These are phyloP conservation scores for Ceramica pisi DNA, from an alignment of 2,888 invertebrate species.

Conservation along the genomic window DNA sequence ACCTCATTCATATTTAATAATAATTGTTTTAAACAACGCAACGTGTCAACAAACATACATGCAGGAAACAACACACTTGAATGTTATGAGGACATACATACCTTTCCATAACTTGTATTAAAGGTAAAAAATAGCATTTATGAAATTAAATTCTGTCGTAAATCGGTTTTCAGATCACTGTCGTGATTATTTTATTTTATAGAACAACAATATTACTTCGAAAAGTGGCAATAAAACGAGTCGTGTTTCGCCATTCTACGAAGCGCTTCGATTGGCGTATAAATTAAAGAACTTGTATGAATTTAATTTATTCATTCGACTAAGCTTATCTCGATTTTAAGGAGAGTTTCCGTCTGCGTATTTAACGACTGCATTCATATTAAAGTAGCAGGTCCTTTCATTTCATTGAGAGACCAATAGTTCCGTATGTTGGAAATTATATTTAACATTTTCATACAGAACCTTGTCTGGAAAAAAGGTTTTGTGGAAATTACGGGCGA, in stretches of 20 bases:
- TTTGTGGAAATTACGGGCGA: not conserved
- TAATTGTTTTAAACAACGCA: conserved; percentile 74
- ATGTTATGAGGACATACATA: conserved; percentile 30
- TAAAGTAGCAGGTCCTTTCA: not conserved
- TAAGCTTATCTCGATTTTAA: conserved; percentile 35
- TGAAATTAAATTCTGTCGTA: conserved; percentile 33
- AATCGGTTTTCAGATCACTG: conserved; percentile 7
- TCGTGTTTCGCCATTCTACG: conserved; percentile 55
- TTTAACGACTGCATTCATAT: conserved; percentile 14
- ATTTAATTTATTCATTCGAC: conserved; percentile 48
- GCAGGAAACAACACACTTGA: conserved; percentile 68
- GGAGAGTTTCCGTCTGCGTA: conserved; percentile 9
- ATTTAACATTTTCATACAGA: not conserved
- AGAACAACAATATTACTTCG: conserved; percentile 18
- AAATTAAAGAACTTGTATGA: conserved; percentile 57
- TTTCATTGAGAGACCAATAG: not conserved
- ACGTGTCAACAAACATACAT: conserved; percentile 63
- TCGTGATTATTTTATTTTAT: conserved; percentile 18
- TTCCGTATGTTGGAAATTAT: not conserved
- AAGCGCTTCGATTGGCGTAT: conserved; percentile 38
- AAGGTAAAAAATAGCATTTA: conserved; percentile 26
- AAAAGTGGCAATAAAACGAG: conserved; percentile 49
- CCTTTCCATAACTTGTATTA: conserved; percentile 15
- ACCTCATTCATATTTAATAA: conserved; percentile 86
- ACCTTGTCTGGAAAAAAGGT: too few relatives aligned